Evolutionary conservation across 2,113 vertebrate genomes (phyloP).

Genomic region (Struthio camelus): DNA sequence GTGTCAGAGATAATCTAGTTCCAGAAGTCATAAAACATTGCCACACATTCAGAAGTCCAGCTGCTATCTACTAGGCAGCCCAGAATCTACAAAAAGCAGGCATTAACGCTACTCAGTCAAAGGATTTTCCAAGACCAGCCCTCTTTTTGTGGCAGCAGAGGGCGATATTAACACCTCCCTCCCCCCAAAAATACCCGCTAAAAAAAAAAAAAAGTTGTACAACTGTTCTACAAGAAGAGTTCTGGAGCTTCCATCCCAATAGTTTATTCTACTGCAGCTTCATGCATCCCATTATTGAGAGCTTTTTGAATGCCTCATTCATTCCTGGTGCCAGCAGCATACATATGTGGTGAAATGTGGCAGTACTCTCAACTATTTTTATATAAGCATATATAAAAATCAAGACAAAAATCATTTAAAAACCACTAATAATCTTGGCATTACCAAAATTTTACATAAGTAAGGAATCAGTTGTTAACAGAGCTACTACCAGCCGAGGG

Average conservation of each 20-base stretch:
- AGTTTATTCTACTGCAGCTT: not conserved
- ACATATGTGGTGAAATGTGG: not conserved
- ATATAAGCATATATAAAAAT: not conserved
- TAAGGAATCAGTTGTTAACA: not conserved
- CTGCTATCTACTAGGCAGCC: not conserved
- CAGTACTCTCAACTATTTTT: not conserved
- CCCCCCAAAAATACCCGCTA: no score
- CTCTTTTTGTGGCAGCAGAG: not conserved
- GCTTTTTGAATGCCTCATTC: not conserved
- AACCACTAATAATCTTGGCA: not conserved
- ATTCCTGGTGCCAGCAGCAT: not conserved
- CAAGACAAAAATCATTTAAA: not conserved
- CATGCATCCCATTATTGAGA: not conserved
- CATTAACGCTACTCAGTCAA: not conserved
- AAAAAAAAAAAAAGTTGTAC: not conserved
- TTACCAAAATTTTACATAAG: not conserved
- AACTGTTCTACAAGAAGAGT: not conserved
- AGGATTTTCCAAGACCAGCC: not conserved
- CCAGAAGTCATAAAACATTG: not conserved
- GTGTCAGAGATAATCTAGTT: not conserved
- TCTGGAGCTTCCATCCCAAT: not conserved
- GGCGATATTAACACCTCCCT: not conserved
- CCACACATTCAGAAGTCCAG: not conserved
- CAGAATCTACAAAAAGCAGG: not conserved
- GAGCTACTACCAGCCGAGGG: constrained; percentile 26